Evolutionary conservation across 2,888 invertebrate species (phyloP).

Genomic region (Prenolepis imparis): DNA sequence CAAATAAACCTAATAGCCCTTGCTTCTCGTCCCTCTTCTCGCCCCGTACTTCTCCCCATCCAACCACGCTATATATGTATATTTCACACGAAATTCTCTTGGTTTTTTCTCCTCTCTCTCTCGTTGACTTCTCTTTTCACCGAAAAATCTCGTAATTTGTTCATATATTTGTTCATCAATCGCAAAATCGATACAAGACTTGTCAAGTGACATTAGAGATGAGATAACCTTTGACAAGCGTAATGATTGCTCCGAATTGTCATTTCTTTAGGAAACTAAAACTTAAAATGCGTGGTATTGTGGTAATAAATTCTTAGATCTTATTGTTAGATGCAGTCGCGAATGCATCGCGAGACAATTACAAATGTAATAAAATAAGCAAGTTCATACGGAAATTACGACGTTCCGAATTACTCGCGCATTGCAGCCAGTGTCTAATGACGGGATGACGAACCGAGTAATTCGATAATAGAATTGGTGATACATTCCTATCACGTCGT

Average conservation of each 20-base stretch:
- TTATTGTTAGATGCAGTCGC: constrained; percentile 1
- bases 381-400: constrained; percentile 47
- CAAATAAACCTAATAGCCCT: constrained; percentile 82
- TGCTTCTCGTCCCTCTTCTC: constrained; percentile 60
- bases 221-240: neutral
- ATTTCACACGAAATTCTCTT: neutral
- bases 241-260: no score
- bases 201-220: neutral
- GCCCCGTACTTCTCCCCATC: constrained; percentile 1
- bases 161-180: neutral
- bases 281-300: no score
- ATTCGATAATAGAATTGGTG: constrained; percentile 73
- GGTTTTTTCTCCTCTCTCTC: neutral
- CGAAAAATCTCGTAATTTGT: neutral
- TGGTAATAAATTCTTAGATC: constrained; percentile 17
- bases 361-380: constrained; percentile 46
- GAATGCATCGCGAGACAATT: constrained; percentile 21
- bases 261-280: no score
- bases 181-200: neutral
- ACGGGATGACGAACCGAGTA: constrained; percentile 75
- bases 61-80: neutral
- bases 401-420: constrained; percentile 57
- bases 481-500: constrained; percentile 69
- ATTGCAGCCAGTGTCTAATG: constrained; percentile 75
- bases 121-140: neutral